Evolutionary conservation across 2,888 invertebrate species (phyloP), one percentile per base, ranked within the genome.

Genomic region (Acanthosepion lycidas): DNA sequence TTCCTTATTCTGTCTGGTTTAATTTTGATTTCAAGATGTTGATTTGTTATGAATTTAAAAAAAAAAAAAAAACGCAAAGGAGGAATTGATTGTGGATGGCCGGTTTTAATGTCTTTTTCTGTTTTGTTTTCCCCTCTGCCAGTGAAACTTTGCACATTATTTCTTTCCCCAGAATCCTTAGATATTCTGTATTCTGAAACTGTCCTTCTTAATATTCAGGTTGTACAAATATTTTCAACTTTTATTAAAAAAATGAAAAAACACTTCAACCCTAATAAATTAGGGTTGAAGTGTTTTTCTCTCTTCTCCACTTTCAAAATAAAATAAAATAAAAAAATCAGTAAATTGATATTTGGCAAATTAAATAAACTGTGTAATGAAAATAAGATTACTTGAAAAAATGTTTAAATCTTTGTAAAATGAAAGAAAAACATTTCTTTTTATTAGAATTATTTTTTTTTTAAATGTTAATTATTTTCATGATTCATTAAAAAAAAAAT

Each of bases 391-490:
- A 20, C 1, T 3, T 12, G 15, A n/a, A 78, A 78, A 59, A 59
- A 59, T 55, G n/a, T 78, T 78, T 78, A n/a, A 78, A 78, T 78
- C n/a, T n/a, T 78, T n/a, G n/a, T n/a, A 33, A 78, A 78, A 78
- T 78, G 9, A 23, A 78, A 78, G 15, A 15, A 15, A 12, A 33
- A 15, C 2, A 12, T n/a, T n/a, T 78, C 33, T 20, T 59, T 59
- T 59, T 6, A 6, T 6, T 20, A 59, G 23, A 59, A 59, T 26
- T 26, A 59, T 20, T 6, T 23, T 6, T 78, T 78, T 78, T 15
- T 3, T 3, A 78, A 78, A 78, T 78, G n/a, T 78, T 64, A 64
- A 64, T 64, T 78, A 78, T n/a, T 78, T 78, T 78, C 78, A 78
- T 9, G 15, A 78, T 78, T 78, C 33, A n/a, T 33, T 78, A 12